phyloP scores from a whole-genome alignment of 2,797 vertebrate species.

The Helicolenus hilgendorfi region DNA sequence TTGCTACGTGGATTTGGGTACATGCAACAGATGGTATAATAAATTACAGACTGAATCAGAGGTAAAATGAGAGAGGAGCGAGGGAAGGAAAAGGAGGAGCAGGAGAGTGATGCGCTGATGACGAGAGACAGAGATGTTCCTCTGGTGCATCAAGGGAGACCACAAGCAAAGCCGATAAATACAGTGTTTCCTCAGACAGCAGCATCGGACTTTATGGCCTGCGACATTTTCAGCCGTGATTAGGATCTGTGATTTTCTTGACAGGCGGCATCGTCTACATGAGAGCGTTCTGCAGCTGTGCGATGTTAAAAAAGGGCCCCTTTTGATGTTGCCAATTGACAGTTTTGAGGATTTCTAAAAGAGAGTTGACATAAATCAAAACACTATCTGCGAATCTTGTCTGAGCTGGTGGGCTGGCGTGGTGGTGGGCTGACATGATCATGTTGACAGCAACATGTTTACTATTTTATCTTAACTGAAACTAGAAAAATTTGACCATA shows the following conservation, averaged over 20 bases:
- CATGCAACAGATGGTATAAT: conserved; percentile 58
- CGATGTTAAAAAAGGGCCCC: neutral
- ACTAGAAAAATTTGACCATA: too few relatives aligned
- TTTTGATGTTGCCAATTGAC: conserved; percentile 11
- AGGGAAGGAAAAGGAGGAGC: conserved; percentile 12
- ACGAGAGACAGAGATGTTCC: conserved; percentile 12
- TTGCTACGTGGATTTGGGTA: conserved; percentile 11
- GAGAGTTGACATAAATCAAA: conserved; percentile 42
- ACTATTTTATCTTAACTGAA: neutral
- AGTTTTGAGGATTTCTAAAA: conserved; percentile 36
- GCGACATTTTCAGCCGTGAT: conserved; percentile 13
- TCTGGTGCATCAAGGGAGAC: conserved; percentile 55
- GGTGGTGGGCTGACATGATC: neutral
- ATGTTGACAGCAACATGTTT: neutral
- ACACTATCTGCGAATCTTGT: conserved; percentile 2
- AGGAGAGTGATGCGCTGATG: conserved; percentile 47
- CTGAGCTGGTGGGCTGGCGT: conserved; percentile 18
- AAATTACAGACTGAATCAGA: conserved; percentile 68
- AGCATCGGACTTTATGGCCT: conserved; percentile 5
- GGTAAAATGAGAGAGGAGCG: conserved; percentile 64
- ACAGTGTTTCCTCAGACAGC: conserved; percentile 5
- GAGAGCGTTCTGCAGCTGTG: conserved; percentile 24
- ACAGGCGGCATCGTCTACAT: conserved; percentile 12
- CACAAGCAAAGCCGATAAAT: conserved; percentile 43
- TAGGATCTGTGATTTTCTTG: conserved; percentile 16